Conservation (phyloP, 2,113 vertebrate genomes). For the Chionodraco myersi region DNA sequence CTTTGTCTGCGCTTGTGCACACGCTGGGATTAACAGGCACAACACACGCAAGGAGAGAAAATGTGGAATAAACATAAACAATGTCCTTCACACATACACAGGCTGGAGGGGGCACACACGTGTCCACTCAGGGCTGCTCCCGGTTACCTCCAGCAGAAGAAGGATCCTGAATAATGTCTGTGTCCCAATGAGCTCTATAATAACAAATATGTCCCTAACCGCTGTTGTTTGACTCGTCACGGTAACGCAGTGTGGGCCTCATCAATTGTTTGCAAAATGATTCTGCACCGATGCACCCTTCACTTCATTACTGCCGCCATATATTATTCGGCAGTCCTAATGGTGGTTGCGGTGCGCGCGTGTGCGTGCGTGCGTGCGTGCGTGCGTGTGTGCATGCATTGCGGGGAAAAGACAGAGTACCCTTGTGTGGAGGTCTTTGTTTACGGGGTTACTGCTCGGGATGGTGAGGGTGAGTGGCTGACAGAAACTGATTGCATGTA, state of each 20-base stretch:
- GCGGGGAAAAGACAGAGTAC: slow-evolving; percentile 20
- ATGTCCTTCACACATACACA: slow-evolving; percentile 22
- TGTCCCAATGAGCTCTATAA: slow-evolving; percentile 48
- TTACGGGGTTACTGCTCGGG: slow-evolving; percentile 33
- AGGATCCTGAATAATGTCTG: slow-evolving; percentile 37
- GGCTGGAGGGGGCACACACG: neutral
- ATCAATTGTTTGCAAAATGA: slow-evolving; percentile 60
- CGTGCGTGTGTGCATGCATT: slow-evolving; percentile 5
- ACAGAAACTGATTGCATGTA: slow-evolving; percentile 62
- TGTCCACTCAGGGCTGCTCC: neutral
- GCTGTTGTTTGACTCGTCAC: slow-evolving; percentile 50
- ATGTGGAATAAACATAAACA: slow-evolving; percentile 19
- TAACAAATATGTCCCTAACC: slow-evolving; percentile 43
- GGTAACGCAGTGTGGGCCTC: slow-evolving; percentile 33
- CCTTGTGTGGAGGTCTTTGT: slow-evolving; percentile 62
- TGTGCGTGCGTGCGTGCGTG: slow-evolving; percentile 21
- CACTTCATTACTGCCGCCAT: slow-evolving; percentile 68
- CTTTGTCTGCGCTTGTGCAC: slow-evolving; percentile 46
- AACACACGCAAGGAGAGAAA: neutral
- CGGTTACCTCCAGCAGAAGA: slow-evolving; percentile 17
- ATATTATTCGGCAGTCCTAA: slow-evolving; percentile 57
- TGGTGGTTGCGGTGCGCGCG: slow-evolving; percentile 35
- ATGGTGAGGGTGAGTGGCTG: slow-evolving; percentile 5
- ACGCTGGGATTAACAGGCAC: slow-evolving; percentile 14
- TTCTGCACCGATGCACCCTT: slow-evolving; percentile 64